These are phyloP conservation scores for Vireo altiloquus DNA, from an alignment of 2,113 vertebrate species.

Conservation along the genomic window DNA sequence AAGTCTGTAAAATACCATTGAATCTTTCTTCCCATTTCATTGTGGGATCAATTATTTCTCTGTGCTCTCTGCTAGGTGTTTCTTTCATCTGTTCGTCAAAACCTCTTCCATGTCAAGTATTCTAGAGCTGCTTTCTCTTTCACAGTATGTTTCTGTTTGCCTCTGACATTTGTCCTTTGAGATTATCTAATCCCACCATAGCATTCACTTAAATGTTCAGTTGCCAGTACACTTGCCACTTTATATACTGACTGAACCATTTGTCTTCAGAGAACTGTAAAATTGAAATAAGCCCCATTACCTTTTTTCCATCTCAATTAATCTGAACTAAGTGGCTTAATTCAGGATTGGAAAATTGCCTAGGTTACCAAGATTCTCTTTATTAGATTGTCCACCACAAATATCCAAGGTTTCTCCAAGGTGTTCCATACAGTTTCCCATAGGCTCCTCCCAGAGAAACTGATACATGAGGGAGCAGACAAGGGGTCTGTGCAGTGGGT, in stretches of 20 bases:
- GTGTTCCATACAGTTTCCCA: background rate
- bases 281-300: background rate
- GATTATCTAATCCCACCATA: background rate
- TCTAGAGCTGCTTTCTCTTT: background rate
- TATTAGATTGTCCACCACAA: background rate
- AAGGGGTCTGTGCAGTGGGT: background rate
- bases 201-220: background rate
- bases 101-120: background rate
- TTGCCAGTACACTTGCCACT: background rate
- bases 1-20: background rate
- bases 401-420: background rate
- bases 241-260: background rate
- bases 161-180: background rate
- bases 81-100: slow-evolving; percentile 12
- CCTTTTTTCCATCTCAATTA: background rate
- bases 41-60: background rate
- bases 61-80: background rate
- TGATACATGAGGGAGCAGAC: background rate
- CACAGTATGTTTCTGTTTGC: background rate
- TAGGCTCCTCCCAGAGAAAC: background rate
- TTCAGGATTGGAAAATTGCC: background rate
- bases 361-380: background rate
- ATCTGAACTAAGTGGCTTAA: background rate
- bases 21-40: background rate
- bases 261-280: background rate